A percentile compares a stretch with the other conserved stretches of the same genome.
These are phyloP conservation scores for Drosophila lacertosa DNA, from an alignment of 1,140 invertebrate species.

Conservation along the genomic window DNA sequence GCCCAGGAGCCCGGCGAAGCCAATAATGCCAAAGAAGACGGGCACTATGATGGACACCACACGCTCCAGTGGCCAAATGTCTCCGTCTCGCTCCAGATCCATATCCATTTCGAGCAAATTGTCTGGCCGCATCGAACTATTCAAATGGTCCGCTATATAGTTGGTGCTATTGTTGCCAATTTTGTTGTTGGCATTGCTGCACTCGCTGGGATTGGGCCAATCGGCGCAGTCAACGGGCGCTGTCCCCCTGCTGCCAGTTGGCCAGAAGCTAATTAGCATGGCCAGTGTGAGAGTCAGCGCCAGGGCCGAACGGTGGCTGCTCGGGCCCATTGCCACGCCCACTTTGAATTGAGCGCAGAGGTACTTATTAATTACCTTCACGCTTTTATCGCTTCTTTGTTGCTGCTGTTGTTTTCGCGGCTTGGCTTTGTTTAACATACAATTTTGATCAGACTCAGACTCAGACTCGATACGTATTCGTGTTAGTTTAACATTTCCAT, in stretches of 20 bases:
- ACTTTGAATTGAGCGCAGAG: constrained; percentile 20
- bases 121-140: constrained; percentile 44
- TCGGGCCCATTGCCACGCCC: constrained; percentile 30
- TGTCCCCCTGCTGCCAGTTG: constrained; percentile 11
- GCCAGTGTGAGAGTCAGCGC: constrained; percentile 18
- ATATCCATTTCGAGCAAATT: constrained; percentile 65
- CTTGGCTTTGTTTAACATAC: constrained; percentile 22
- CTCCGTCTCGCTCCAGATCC: constrained; percentile 57
- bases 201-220: constrained; percentile 44
- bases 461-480: background rate
- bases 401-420: background rate
- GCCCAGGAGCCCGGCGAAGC: constrained; percentile 93
- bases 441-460: constrained; percentile 11
- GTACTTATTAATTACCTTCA: constrained; percentile 29
- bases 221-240: constrained; percentile 37
- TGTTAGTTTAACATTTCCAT: constrained; percentile 29
- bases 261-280: constrained; percentile 41
- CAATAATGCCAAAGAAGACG: constrained; percentile 94
- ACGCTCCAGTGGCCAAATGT: constrained; percentile 69
- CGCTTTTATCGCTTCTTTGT: background rate
- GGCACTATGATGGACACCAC: constrained; percentile 91
- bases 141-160: constrained; percentile 32
- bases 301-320: background rate
- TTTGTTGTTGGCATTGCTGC: constrained; percentile 24
- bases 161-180: constrained; percentile 28